These are phyloP conservation scores for Gasterosteus nipponicus DNA, from an alignment of 2,113 vertebrate species.

Conservation along the genomic window DNA sequence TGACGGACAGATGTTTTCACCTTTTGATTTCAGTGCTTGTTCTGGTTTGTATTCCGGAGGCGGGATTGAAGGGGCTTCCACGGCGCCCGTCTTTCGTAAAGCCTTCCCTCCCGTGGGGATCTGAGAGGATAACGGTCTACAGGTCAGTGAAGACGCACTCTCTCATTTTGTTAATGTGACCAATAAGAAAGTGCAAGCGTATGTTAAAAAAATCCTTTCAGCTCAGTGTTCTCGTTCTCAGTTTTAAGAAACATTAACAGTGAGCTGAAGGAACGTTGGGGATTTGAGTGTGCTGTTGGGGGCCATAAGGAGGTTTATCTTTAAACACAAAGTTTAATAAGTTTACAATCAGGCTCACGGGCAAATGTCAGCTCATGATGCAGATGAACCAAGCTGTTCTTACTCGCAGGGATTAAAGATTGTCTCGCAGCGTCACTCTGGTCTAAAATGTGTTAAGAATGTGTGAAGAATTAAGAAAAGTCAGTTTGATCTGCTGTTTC, in stretches of 20 bases:
- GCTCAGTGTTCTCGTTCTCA: slow-evolving; percentile 24
- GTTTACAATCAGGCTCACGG: slow-evolving; percentile 28
- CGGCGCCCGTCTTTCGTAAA: background rate
- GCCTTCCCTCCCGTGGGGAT: background rate
- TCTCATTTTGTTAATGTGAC: slow-evolving; percentile 20
- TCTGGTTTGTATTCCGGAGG: background rate
- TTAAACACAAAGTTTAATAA: slow-evolving; percentile 17
- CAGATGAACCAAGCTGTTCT: slow-evolving; percentile 34
- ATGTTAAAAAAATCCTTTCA: slow-evolving; percentile 1
- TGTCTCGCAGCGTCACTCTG: background rate
- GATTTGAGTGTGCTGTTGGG: slow-evolving; percentile 30
- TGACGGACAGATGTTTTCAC: slow-evolving; percentile 19
- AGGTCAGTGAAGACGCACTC: background rate
- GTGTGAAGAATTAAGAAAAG: background rate
- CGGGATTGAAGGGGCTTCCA: background rate
- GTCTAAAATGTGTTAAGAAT: background rate
- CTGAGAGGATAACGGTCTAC: background rate
- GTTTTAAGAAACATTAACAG: slow-evolving; percentile 6
- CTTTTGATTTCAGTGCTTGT: slow-evolving; percentile 12
- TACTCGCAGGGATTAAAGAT: slow-evolving; percentile 32
- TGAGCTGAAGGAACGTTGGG: slow-evolving; percentile 12
- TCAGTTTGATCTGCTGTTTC: background rate
- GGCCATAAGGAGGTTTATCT: slow-evolving; percentile 23
- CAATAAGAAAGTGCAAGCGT: background rate
- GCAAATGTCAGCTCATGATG: slow-evolving; percentile 47